These are phyloP conservation scores for Tenthredo amoena DNA, from an alignment of 2,888 invertebrate genomes.

Conservation along the genomic window DNA sequence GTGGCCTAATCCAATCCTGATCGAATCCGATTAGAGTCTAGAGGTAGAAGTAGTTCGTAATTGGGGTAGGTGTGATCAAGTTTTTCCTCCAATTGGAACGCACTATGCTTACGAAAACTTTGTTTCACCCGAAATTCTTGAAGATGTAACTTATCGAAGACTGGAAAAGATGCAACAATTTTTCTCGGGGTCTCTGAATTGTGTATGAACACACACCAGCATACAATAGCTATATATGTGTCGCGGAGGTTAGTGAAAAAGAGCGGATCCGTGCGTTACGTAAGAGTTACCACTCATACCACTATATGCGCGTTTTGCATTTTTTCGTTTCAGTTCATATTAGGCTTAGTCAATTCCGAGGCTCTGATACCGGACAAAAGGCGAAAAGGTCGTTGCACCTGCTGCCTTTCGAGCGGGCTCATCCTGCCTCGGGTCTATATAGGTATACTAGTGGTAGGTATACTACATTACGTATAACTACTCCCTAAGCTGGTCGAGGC, in stretches of 20 bases:
- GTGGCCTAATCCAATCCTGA: conserved; percentile 42
- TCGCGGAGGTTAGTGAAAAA: not conserved
- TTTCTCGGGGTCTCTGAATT: not conserved
- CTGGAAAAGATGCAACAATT: not conserved
- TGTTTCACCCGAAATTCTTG: not conserved
- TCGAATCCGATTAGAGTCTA: not conserved
- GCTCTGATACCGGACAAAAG: not conserved
- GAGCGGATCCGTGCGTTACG: not conserved
- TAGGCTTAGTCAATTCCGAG: not conserved
- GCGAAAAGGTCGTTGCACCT: conserved; percentile 39
- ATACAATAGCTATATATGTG: not conserved
- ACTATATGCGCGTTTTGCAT: not conserved
- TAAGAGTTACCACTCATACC: not conserved
- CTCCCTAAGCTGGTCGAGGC: conserved; percentile 20
- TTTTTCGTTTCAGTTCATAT: not conserved
- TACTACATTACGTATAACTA: not conserved
- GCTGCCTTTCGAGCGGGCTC: conserved; percentile 7
- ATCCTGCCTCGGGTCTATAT: not conserved
- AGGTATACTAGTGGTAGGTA: not conserved
- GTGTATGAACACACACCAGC: not conserved
- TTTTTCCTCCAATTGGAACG: not conserved
- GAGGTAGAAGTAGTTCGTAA: conserved; percentile 7
- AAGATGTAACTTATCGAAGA: not conserved
- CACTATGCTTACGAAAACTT: not conserved
- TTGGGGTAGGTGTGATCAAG: conserved; percentile 7